Conservation (phyloP, 2,888 invertebrate species). For the Apamea monoglypha region DNA sequence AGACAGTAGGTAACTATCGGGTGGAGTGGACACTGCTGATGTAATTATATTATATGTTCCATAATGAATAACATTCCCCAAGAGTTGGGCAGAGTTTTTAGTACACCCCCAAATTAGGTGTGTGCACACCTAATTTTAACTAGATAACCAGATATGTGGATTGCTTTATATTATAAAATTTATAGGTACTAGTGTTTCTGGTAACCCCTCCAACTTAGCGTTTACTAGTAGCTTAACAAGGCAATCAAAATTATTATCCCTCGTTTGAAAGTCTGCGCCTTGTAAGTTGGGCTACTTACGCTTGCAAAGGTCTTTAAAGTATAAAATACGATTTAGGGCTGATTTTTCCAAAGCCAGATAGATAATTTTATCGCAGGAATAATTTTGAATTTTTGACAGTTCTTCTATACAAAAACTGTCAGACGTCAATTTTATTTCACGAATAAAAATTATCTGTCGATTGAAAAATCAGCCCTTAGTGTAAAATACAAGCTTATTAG, state of each 20-base stretch:
- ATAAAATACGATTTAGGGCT: not conserved
- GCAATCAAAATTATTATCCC: not conserved
- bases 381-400: too few species aligned
- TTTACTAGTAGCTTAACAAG: not conserved
- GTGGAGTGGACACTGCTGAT: not conserved
- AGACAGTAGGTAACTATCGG: not conserved
- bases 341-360: too few species aligned
- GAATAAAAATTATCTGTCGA: too few species aligned
- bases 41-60: not conserved
- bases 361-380: too few species aligned
- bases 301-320: not conserved
- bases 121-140: not conserved
- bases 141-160: not conserved
- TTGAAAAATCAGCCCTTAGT: too few species aligned
- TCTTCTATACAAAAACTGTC: too few species aligned
- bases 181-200: not conserved
- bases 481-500: too few species aligned
- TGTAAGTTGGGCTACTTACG: too few species aligned
- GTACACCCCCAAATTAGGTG: not conserved
- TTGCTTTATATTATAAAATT: not conserved
- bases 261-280: too few species aligned
- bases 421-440: too few species aligned
- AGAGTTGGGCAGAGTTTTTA: not conserved
- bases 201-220: not conserved
- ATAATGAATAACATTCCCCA: not conserved